Base-by-base conservation (phyloP, 30 jellyfish, hydroid and myxozoan genomes). In the Pelagia noctiluca region DNA sequence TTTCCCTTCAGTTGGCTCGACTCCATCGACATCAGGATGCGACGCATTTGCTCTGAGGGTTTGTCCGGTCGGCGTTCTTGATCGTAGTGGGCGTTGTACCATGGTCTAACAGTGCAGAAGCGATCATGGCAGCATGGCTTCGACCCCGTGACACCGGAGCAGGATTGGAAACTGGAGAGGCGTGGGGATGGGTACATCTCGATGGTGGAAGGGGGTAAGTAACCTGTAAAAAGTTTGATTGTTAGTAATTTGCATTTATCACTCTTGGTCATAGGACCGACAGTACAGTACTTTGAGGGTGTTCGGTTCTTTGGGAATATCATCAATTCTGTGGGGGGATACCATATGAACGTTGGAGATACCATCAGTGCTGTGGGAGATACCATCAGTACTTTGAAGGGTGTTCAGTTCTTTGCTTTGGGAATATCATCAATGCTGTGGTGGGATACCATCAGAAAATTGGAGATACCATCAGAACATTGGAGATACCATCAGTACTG, bases 121-220 rank as follows among this genome's bases (percentile, higher is more conserved):
- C 90, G 79, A 73, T 88, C 97, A 37, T 88, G 97, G 78, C 97
- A 88, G 71, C 97, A 88, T 2, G 91, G 42, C 28, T 86, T 86
- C 11, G 86, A 35, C 22, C 90, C 83, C 19, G 70, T 23, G 3
- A 86, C 69, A 33, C 84, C 64, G n/a, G 89, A 8, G 67, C 90
- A 88, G 23, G 97, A 63, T n/a, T 71, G 93, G 54, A 71, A 75
- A 16, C 85, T 23, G 12, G 97, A 63, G 42, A 78, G 84, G 7
- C 97, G 92, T 35, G 78, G 89, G 7, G 88, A 87, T 26, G 85
- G 75, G 62, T 77, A 88, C 71, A 76, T 24, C 22, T 88, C 97
- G 28, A 25, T 52, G 87, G 80, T 21, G 28, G 33, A n/a, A 8
- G 73, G 28, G 11, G 83, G 48, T 16, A 30, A 66, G 63, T 36